Evolutionary conservation across 2,888 invertebrate genomes (phyloP).

Genomic region (Drosophila histrio): DNA sequence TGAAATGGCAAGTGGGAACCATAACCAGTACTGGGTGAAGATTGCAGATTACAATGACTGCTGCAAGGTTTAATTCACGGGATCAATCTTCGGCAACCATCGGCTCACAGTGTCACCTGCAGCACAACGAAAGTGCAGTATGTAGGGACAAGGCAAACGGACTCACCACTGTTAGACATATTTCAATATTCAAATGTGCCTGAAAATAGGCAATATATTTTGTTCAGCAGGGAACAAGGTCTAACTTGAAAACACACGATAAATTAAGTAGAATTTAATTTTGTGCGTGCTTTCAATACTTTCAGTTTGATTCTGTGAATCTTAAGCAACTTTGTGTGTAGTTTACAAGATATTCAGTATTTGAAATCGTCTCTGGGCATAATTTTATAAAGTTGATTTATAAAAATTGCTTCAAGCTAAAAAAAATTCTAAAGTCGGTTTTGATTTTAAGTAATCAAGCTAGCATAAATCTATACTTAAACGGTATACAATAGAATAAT

Average conservation of each 20-base stretch:
- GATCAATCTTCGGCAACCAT: too few relatives aligned
- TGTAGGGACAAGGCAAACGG: too few relatives aligned
- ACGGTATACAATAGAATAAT: slow-evolving; percentile 49
- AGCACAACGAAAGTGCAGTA: too few relatives aligned
- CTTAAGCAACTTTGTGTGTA: not conserved
- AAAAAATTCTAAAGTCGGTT: too few relatives aligned
- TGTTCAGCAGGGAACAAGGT: too few relatives aligned
- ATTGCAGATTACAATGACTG: slow-evolving; percentile 98
- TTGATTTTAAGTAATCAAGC: slow-evolving; percentile 49
- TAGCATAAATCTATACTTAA: too few relatives aligned
- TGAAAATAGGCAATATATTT: too few relatives aligned
- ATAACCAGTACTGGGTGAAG: slow-evolving; percentile 99
- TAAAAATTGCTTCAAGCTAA: too few relatives aligned
- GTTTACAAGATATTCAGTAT: not conserved
- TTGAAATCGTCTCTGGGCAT: not conserved
- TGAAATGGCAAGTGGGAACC: slow-evolving; percentile 98
- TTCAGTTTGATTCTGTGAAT: not conserved
- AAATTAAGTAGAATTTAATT: slow-evolving; percentile 7
- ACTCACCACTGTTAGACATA: too few relatives aligned
- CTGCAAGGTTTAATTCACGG: too few relatives aligned
- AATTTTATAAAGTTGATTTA: slow-evolving; percentile 18
- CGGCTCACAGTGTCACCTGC: too few relatives aligned
- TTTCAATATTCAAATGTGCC: too few relatives aligned
- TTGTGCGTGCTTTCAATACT: slow-evolving; percentile 14
- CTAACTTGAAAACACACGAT: slow-evolving; percentile 2